Evolutionary conservation across 2,113 vertebrate genomes (phyloP), one percentile per base, ranked within the genome.

Genomic region (Channa maculata): DNA sequence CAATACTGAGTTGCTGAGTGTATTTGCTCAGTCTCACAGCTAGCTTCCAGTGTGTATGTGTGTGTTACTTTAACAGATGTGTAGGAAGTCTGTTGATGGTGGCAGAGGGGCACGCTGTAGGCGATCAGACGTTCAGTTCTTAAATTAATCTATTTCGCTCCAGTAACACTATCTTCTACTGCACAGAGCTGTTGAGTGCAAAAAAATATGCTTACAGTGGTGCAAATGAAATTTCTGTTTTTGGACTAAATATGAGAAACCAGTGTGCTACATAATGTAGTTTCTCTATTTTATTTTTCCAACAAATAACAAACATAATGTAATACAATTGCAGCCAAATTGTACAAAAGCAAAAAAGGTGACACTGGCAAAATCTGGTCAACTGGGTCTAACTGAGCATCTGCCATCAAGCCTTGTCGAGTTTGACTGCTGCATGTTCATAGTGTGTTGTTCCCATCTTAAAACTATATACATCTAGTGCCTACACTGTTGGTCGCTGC

Each of bases 61-160:
- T 70, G 77, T 53, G 65, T 41, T 53, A 44, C 44, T 52, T 45
- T 50, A 88, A 73, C 91, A 88, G 85, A 86, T 91, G 89, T 86
- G 66, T 3, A 77, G 61, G 66, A 53, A 54, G 80, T 84, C 84
- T 90, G 82, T 57, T 68, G 59, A 73, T 74, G 71, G 68, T 3
- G 38, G 71, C 74, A 81, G 71, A 55, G 39, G 71, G 83, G 45
- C 39, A 12, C 0, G 68, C 87, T 80, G 69, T 49, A 52, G 86
- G 88, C 79, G 0, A 43, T 81, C 71, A 78, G 8, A 76, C 85
- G 75, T 88, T 65, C 65, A 74, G 77, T 65, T 86, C 59, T 78
- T 85, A 85, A 86, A 86, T 79, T 74, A 77, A 83, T 85, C 73
- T 74, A 14, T 86, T 86, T 87, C 71, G 83, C 77, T 79, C 46